Conservation (phyloP, 2,113 vertebrate genomes). For the Pangasianodon hypophthalmus region DNA sequence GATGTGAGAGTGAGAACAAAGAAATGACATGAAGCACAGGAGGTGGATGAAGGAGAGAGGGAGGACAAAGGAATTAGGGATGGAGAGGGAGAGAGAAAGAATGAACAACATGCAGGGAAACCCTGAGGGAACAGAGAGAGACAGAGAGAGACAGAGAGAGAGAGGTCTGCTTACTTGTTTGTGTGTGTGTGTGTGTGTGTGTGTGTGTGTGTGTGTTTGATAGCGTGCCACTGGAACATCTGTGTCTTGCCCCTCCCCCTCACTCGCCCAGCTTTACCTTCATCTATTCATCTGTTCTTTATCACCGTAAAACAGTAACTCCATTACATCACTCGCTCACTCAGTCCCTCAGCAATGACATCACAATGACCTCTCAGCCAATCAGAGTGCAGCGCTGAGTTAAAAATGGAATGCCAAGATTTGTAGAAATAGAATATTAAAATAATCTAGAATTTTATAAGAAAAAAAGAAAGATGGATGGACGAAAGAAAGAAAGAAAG, state of each 20-base stretch:
- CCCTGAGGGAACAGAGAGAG: neutral
- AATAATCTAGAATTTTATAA: neutral
- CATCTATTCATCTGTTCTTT: neutral
- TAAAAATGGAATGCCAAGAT: neutral
- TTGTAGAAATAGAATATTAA: too few species aligned
- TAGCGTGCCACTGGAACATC: slow-evolving; percentile 11
- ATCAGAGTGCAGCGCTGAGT: neutral
- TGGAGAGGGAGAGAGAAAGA: neutral
- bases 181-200: slow-evolving; percentile 8
- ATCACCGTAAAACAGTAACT: neutral
- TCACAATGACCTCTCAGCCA: neutral
- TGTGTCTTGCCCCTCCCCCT: neutral
- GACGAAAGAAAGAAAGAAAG: neutral
- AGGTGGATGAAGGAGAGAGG: neutral
- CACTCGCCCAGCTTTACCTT: neutral
- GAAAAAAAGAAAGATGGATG: neutral
- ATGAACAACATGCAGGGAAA: neutral
- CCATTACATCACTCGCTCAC: neutral
- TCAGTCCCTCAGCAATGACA: neutral
- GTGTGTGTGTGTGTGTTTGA: slow-evolving; percentile 9
- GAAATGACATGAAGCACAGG: neutral
- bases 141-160: neutral
- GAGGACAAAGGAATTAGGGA: neutral
- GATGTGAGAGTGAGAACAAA: neutral
- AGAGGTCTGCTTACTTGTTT: neutral